Conservation (phyloP, 2,113 vertebrate species). For the Anthoscopus minutus region DNA sequence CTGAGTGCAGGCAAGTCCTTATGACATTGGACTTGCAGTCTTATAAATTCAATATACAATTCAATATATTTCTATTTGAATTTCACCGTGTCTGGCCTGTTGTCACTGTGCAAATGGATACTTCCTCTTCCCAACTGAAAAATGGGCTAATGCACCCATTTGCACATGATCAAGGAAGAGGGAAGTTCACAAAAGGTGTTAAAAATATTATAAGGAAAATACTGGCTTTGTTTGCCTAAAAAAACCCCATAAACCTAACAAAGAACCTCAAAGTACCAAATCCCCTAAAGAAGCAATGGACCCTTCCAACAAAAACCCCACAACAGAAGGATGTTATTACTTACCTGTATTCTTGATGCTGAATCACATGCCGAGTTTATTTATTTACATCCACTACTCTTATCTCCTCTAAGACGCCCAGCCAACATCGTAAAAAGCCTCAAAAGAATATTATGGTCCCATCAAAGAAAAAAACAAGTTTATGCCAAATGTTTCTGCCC, state of each 20-base stretch:
- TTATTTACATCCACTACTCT: neutral
- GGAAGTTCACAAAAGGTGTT: neutral
- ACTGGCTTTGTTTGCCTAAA: neutral
- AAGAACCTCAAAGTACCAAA: neutral
- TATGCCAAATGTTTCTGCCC: neutral
- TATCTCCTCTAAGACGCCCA: neutral
- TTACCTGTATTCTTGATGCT: neutral
- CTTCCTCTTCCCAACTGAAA: neutral
- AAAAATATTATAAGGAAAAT: neutral
- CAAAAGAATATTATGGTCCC: neutral
- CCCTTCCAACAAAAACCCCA: neutral
- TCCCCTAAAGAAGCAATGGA: neutral
- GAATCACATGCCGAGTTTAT: neutral
- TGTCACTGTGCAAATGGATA: neutral
- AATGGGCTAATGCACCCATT: neutral
- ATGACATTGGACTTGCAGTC: neutral
- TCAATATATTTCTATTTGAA: neutral
- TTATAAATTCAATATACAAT: neutral
- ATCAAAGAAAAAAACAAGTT: neutral
- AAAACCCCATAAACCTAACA: rapidly evolving
- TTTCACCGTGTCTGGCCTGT: neutral
- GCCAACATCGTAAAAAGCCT: neutral
- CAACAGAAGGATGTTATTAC: neutral
- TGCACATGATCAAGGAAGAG: neutral
- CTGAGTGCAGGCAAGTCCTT: neutral